Conservation (phyloP, 2,797 vertebrate species). For the Fistularia tabacaria region DNA sequence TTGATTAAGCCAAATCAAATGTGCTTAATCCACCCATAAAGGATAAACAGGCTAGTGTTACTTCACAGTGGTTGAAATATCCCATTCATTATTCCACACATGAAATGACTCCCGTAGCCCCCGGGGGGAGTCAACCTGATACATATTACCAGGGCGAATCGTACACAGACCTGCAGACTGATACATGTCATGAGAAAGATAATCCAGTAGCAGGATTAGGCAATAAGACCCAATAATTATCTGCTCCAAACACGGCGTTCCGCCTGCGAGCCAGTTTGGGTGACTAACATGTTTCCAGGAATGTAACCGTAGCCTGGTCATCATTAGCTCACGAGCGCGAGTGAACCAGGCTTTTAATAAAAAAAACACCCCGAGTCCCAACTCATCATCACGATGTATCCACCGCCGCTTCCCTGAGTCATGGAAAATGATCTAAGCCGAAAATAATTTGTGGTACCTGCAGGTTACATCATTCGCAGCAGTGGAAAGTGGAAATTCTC, state of each 20-base stretch:
- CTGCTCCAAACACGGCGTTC: conserved; percentile 33
- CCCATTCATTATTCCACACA: not conserved
- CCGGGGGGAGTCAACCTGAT: conserved; percentile 5
- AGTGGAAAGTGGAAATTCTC: conserved; percentile 2
- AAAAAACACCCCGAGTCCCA: conserved; percentile 22
- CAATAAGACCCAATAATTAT: conserved; percentile 56
- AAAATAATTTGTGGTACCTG: conserved; percentile 28
- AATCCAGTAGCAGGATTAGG: conserved; percentile 47
- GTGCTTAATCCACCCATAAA: not conserved
- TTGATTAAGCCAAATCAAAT: not conserved
- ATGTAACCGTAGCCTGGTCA: conserved; percentile 33
- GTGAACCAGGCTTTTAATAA: not conserved
- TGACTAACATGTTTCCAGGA: conserved; percentile 44
- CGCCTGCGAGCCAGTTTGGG: conserved; percentile 29
- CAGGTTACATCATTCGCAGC: conserved; percentile 19
- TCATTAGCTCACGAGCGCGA: conserved; percentile 29
- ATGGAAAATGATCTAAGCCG: conserved; percentile 43
- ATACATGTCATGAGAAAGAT: conserved; percentile 39
- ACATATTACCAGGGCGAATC: conserved; percentile 26
- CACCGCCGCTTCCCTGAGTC: conserved; percentile 39
- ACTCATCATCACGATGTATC: conserved; percentile 44
- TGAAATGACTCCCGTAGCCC: conserved; percentile 1
- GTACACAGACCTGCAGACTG: conserved; percentile 7
- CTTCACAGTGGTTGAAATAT: not conserved
- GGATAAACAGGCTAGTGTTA: not conserved